These are phyloP conservation scores for Ichneumon xanthorius DNA, from an alignment of 2,888 invertebrate genomes.

Conservation along the genomic window DNA sequence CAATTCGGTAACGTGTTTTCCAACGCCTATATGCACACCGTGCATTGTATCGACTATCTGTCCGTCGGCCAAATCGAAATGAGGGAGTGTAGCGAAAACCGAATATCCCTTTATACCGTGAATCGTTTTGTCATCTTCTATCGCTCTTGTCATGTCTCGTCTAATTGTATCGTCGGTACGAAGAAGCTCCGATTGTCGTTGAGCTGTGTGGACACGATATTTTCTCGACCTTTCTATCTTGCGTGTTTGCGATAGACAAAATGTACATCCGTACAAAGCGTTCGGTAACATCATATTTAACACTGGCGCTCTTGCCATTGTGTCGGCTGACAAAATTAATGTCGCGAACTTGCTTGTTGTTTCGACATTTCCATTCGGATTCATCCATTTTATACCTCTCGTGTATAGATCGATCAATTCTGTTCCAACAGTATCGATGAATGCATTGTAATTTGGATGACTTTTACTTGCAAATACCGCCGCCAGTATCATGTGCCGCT, in stretches of 20 bases:
- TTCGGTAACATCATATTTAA: slow-evolving; percentile 44
- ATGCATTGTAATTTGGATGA: slow-evolving; percentile 26
- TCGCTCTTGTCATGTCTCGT: slow-evolving; percentile 28
- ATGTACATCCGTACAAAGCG: slow-evolving; percentile 17
- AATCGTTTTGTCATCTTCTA: neutral
- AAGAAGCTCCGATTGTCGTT: neutral
- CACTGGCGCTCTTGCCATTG: slow-evolving; percentile 26
- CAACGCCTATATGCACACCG: slow-evolving; percentile 11
- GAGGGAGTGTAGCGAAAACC: neutral
- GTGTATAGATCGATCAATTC: slow-evolving; percentile 24
- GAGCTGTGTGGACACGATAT: neutral
- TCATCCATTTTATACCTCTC: slow-evolving; percentile 44
- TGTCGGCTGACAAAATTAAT: slow-evolving; percentile 33
- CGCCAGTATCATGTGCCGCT: slow-evolving; percentile 42
- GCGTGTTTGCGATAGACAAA: slow-evolving; percentile 7
- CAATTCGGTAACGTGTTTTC: slow-evolving; percentile 31
- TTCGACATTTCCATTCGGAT: neutral
- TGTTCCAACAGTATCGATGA: slow-evolving; percentile 4
- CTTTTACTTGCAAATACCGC: slow-evolving; percentile 31
- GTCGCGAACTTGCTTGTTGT: slow-evolving; percentile 42
- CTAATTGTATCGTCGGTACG: slow-evolving; percentile 17
- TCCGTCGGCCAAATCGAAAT: neutral
- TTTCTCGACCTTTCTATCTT: slow-evolving; percentile 9
- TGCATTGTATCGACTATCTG: neutral
- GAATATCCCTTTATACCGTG: slow-evolving; percentile 3